Conservation (phyloP, 2,888 invertebrate species). For the Eupithecia inturbata region DNA sequence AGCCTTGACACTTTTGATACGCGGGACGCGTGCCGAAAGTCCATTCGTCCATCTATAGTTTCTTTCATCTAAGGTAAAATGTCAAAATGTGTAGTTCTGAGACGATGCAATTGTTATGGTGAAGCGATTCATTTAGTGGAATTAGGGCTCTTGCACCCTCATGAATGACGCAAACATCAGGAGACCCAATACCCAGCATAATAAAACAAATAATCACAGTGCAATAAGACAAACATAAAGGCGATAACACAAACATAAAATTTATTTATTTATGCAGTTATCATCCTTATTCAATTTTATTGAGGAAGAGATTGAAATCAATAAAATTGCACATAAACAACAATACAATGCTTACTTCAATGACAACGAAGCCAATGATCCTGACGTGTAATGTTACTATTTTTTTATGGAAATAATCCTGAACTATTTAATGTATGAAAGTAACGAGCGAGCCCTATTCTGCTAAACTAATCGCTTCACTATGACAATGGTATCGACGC, state of each 20-base stretch:
- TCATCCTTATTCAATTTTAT: constrained; percentile 4
- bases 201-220: not conserved
- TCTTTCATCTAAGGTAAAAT: too few species aligned
- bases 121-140: too few species aligned
- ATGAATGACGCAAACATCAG: not conserved
- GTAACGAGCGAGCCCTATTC: not conserved
- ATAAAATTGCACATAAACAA: not conserved
- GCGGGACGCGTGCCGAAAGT: too few species aligned
- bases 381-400: not conserved
- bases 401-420: not conserved
- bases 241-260: not conserved
- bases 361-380: not conserved
- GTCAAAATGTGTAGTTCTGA: too few species aligned
- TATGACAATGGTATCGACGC: not conserved
- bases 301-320: constrained; percentile 3
- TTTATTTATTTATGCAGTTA: not conserved
- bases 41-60: too few species aligned
- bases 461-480: not conserved
- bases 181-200: not conserved
- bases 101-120: too few species aligned
- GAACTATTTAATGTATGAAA: not conserved
- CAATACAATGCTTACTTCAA: not conserved
- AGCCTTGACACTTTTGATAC: too few species aligned
- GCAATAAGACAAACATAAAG: not conserved
- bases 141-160: not conserved